phyloP scores from a whole-genome alignment of 2,113 vertebrate genomes.

The Ardeotis arabs region DNA sequence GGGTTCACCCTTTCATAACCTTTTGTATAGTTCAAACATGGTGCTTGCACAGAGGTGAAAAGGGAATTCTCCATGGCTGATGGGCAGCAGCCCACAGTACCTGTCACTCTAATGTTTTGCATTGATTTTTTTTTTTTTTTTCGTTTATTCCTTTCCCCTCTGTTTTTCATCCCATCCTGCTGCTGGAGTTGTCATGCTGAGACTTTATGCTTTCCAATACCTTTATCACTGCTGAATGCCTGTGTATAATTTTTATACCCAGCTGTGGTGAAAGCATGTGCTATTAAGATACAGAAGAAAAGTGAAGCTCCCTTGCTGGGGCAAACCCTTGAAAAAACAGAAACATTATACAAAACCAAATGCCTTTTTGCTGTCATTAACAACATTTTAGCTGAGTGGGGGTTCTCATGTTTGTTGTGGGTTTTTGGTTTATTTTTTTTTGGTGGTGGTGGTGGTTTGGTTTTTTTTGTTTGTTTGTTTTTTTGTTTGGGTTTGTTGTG shows the following conservation, averaged over 20 bases:
- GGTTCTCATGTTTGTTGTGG: no score
- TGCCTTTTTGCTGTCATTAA: neutral
- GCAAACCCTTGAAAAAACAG: neutral
- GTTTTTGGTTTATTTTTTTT: no score
- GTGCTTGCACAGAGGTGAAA: neutral
- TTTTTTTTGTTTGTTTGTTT: neutral
- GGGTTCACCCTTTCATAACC: rapidly evolving
- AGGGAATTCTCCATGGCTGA: neutral
- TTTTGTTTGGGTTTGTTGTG: no score
- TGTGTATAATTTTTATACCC: neutral
- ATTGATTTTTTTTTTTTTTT: neutral
- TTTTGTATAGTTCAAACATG: neutral
- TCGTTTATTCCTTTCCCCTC: neutral
- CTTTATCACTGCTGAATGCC: neutral
- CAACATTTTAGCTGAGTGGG: neutral
- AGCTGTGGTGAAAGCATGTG: constrained; percentile 9
- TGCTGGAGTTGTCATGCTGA: neutral
- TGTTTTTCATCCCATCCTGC: neutral
- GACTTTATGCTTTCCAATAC: neutral
- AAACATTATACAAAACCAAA: neutral
- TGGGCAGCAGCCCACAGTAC: neutral
- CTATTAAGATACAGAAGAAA: neutral
- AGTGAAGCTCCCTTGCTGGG: neutral
- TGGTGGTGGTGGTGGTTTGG: no score
- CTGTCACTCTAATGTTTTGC: neutral